Percentiles rank a stretch among this genome's conserved stretches.
phyloP scores from a whole-genome alignment of 2,888 invertebrate genomes.

The Prosapia bicincta region DNA sequence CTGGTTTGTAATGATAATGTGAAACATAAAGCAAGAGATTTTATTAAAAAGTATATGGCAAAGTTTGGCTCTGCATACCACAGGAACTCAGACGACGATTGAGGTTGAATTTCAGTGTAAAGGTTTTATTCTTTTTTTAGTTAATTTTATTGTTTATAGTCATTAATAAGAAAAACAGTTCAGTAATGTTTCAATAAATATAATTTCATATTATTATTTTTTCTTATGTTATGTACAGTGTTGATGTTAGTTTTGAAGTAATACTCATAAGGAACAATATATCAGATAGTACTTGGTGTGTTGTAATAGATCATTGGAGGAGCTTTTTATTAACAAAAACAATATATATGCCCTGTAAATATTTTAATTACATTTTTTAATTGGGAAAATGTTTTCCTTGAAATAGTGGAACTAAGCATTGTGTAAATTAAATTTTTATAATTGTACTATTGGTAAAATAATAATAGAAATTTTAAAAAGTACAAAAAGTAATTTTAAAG shows the following conservation, averaged over 20 bases:
- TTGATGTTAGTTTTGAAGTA: neutral
- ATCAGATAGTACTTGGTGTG: neutral
- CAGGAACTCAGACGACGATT: constrained; percentile 62
- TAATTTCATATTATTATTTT: neutral
- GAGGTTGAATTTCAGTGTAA: constrained; percentile 28
- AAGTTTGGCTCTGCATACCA: constrained; percentile 83
- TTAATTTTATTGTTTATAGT: too few relatives aligned
- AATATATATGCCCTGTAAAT: neutral
- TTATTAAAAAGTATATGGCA: constrained; percentile 93
- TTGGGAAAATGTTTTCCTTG: too few relatives aligned
- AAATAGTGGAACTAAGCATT: too few relatives aligned
- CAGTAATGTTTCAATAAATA: neutral
- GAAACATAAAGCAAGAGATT: constrained; percentile 91
- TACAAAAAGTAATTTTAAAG: neutral
- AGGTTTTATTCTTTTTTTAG: too few relatives aligned
- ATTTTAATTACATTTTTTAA: neutral
- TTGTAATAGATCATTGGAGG: neutral
- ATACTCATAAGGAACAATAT: too few relatives aligned
- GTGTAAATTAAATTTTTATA: neutral
- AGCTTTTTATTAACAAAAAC: neutral
- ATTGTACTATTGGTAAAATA: neutral
- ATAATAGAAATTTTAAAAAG: neutral
- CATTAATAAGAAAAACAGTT: too few relatives aligned
- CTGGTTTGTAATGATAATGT: constrained; percentile 87
- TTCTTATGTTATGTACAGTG: neutral